Evolutionary conservation across 1,140 invertebrate species (phyloP), one percentile per base, ranked within the genome.

Genomic region (Armadillidium nasatum): DNA sequence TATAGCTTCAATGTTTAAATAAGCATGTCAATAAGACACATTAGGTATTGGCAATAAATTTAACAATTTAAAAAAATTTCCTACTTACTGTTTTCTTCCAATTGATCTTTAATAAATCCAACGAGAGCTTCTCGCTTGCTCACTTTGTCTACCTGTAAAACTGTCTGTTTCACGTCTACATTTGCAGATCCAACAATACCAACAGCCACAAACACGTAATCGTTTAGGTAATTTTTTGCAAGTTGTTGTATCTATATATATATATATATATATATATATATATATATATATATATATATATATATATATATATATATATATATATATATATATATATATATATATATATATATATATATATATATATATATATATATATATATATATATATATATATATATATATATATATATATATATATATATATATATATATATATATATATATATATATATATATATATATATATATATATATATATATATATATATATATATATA

Each of bases 101-200:
- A 33, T 7, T 45, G 33, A 19, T 72, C 68, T 78, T 44, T 23
- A 9, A 69, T 23, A 13, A 43, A n/a, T 6, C 46, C 54, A 11
- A 78, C 19, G 2, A 98, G 84, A 77, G 91, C 92, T 0, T 86
- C 83, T 50, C 90, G 87, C 83, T 97, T 98, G 7, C 92, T 89
- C 50, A 87, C 89, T 66, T 90, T 89, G 2, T 85, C 83, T 0
- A 96, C 92, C 84, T 93, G 86, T 73, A 90, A 86, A 78, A 99
- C 89, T 0, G 86, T 87, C 85, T 99, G 97, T 71, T 91, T 88
- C 0, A 99, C 94, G 84, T 98, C 95, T 0, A 89, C 85, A 82
- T 93, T 96, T 4, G 96, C 96, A n/a, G 93, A 93, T 0, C 96
- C 96, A 0, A 96, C 89, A 0, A 94, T 89, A 21, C 95, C 95